Percentiles rank a stretch among this genome's conserved stretches.
Evolutionary conservation across 2,797 vertebrate genomes (phyloP).

Genomic region (Tapera naevia): DNA sequence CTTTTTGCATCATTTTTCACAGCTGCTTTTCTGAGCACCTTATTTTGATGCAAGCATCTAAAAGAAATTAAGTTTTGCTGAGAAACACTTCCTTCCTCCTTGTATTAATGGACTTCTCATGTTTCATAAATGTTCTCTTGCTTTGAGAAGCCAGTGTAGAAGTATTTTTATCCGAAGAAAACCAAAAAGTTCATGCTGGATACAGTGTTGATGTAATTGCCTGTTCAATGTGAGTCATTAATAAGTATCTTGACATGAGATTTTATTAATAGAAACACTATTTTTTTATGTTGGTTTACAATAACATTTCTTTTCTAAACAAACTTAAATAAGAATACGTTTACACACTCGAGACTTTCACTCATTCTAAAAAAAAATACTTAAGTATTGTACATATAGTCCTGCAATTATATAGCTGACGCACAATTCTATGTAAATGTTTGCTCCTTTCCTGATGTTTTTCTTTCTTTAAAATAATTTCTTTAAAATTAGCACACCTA

Average conservation of each 20-base stretch:
- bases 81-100: neutral
- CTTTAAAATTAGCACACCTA: neutral
- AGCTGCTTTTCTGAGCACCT: neutral
- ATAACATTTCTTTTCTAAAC: conserved; percentile 2
- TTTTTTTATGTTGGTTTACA: conserved; percentile 25
- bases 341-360: neutral
- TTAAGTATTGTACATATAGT: neutral
- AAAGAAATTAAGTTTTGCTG: neutral
- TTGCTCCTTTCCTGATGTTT: neutral
- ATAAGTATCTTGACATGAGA: neutral
- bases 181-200: neutral
- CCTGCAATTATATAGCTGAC: neutral
- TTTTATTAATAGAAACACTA: conserved; percentile 51
- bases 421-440: neutral
- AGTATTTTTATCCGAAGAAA: neutral
- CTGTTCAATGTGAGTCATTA: neutral
- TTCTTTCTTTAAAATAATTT: neutral
- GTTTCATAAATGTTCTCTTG: neutral
- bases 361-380: neutral
- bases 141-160: neutral
- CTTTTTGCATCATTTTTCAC: neutral
- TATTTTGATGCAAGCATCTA: neutral
- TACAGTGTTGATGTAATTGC: neutral
- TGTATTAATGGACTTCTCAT: neutral
- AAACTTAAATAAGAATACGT: conserved; percentile 16